Evolutionary conservation across 2,888 invertebrate genomes (phyloP).

Genomic region (Stenolophus ochropezus): DNA sequence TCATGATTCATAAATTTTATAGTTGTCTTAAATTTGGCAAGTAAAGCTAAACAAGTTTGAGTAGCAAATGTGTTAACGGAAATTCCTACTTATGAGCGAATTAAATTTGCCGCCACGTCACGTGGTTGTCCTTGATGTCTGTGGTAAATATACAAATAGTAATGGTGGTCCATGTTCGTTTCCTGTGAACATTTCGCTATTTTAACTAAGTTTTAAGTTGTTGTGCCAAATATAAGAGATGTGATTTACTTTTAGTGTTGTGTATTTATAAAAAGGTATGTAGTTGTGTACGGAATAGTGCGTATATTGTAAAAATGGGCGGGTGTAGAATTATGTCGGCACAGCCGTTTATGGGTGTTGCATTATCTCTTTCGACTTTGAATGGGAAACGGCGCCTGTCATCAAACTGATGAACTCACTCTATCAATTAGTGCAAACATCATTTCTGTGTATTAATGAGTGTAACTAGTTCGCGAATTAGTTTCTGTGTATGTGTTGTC

Average conservation of each 20-base stretch:
- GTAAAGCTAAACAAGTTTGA: conserved; percentile 25
- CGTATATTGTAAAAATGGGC: conserved; percentile 61
- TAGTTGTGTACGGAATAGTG: conserved; percentile 45
- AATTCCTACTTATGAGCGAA: conserved; percentile 53
- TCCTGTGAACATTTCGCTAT: conserved; percentile 59
- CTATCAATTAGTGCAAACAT: conserved; percentile 65
- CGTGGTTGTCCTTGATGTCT: conserved; percentile 60
- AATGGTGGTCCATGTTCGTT: conserved; percentile 59
- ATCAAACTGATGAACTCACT: conserved; percentile 68
- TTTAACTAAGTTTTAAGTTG: conserved; percentile 64
- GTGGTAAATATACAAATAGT: conserved; percentile 61
- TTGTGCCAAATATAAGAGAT: conserved; percentile 61
- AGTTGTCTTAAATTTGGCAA: background rate
- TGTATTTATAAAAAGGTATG: conserved; percentile 64
- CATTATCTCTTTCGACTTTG: conserved; percentile 62
- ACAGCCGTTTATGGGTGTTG: conserved; percentile 68
- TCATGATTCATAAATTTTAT: background rate
- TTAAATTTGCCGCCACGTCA: conserved; percentile 60
- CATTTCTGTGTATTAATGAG: conserved; percentile 52
- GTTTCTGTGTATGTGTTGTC: conserved; percentile 48
- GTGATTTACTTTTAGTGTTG: conserved; percentile 62
- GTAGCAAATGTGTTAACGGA: conserved; percentile 50
- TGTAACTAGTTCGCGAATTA: conserved; percentile 48
- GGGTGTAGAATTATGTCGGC: conserved; percentile 63
- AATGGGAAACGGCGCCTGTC: conserved; percentile 63